phyloP scores from a whole-genome alignment of 2,113 vertebrate species.

The Aix galericulata region DNA sequence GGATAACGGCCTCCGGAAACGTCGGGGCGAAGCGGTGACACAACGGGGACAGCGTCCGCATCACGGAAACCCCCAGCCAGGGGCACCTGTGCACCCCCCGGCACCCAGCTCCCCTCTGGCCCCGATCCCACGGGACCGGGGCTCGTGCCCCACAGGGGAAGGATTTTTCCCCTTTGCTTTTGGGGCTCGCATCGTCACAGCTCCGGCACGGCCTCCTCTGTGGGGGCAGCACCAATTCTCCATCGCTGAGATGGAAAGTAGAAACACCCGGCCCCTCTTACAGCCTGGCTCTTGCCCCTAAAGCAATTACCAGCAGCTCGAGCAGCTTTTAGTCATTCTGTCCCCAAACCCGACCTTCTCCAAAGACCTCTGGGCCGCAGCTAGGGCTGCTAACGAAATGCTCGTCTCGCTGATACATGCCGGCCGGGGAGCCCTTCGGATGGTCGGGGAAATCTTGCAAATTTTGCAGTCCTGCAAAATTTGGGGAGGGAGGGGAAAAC shows the following conservation, averaged over 20 bases:
- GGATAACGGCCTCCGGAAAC: rapidly evolving
- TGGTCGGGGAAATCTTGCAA: background rate
- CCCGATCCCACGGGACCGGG: rapidly evolving
- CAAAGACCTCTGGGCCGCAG: background rate
- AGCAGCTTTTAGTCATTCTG: background rate
- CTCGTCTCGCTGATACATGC: background rate
- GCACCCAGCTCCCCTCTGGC: rapidly evolving
- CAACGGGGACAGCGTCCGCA: rapidly evolving
- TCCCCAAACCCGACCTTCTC: background rate
- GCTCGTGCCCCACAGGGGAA: rapidly evolving
- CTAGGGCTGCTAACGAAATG: background rate
- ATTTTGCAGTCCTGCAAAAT: background rate
- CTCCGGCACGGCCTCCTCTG: background rate
- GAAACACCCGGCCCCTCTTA: background rate
- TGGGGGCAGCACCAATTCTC: background rate
- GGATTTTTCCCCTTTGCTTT: background rate
- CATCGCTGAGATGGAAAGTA: background rate
- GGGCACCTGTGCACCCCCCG: rapidly evolving
- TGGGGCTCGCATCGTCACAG: background rate
- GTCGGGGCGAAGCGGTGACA: background rate
- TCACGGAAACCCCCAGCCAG: background rate
- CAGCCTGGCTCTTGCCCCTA: rapidly evolving
- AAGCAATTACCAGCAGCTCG: background rate
- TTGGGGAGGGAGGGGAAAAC: background rate
- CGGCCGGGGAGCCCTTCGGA: background rate